Evolutionary conservation across 2,113 vertebrate species (phyloP).

Genomic region (Leucoraja erinaceus): DNA sequence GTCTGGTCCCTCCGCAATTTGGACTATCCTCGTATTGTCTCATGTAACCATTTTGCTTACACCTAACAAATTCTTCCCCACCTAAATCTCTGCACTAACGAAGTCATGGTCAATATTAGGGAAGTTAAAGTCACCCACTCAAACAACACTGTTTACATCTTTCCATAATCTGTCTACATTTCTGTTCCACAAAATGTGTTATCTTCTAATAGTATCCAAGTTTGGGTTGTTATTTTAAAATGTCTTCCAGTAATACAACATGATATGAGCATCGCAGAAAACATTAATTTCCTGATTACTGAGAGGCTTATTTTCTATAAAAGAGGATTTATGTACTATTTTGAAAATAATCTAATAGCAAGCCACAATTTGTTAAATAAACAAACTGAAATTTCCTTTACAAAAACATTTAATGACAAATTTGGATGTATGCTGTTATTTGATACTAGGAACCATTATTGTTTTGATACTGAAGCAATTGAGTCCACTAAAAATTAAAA

Average conservation of each 20-base stretch:
- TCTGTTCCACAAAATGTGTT: too few relatives aligned
- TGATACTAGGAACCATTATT: neutral
- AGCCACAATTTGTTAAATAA: neutral
- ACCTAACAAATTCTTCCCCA: too few relatives aligned
- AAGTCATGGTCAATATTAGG: too few relatives aligned
- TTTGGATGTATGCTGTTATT: neutral
- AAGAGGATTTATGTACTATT: neutral
- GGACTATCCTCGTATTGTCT: too few relatives aligned
- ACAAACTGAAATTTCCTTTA: neutral
- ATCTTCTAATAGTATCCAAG: neutral
- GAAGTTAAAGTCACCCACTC: too few relatives aligned
- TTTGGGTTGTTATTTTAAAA: neutral
- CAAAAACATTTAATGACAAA: neutral
- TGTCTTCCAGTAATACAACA: neutral
- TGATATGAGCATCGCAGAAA: neutral
- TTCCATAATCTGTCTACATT: too few relatives aligned
- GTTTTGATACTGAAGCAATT: neutral
- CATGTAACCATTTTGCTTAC: too few relatives aligned
- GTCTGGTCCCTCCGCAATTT: too few relatives aligned
- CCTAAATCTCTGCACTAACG: too few relatives aligned
- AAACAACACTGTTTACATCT: too few relatives aligned
- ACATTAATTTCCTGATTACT: slow-evolving; percentile 6
- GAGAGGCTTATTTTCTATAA: neutral
- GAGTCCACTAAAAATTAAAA: neutral
- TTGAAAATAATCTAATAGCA: neutral